These are phyloP conservation scores for Pionites leucogaster DNA, from an alignment of 2,113 vertebrate species.

Conservation along the genomic window DNA sequence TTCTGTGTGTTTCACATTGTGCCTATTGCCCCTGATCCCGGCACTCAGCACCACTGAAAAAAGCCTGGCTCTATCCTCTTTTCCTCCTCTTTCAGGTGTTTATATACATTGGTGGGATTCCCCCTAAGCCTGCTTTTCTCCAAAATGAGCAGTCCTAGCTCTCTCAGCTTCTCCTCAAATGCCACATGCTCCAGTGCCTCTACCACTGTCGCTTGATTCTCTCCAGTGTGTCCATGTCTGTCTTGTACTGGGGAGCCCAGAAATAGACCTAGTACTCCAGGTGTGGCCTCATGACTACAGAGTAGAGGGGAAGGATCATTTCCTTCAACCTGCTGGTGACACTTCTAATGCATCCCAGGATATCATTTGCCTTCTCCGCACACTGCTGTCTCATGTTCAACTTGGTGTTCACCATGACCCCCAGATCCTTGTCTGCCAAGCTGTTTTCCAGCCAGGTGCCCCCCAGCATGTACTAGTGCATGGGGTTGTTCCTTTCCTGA, in stretches of 20 bases:
- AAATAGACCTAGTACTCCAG: background rate
- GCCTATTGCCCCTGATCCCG: background rate
- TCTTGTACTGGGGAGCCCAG: background rate
- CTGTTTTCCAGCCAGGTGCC: background rate
- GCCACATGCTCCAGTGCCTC: background rate
- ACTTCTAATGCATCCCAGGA: background rate
- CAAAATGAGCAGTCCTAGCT: background rate
- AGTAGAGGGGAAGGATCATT: background rate
- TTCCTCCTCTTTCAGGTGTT: background rate
- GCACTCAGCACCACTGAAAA: background rate
- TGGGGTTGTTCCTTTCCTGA: background rate
- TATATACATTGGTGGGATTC: background rate
- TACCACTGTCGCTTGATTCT: background rate
- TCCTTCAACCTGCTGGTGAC: background rate
- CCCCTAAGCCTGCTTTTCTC: background rate
- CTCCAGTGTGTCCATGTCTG: background rate
- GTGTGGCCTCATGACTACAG: background rate
- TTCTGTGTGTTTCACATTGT: background rate
- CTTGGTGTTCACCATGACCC: background rate
- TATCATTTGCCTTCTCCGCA: background rate
- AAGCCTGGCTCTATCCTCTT: no score
- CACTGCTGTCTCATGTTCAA: background rate
- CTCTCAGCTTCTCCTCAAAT: background rate
- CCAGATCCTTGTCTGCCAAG: background rate
- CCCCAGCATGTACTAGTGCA: background rate